phyloP scores from a whole-genome alignment of 2,113 vertebrate species.

The Zosterops pallidus region DNA sequence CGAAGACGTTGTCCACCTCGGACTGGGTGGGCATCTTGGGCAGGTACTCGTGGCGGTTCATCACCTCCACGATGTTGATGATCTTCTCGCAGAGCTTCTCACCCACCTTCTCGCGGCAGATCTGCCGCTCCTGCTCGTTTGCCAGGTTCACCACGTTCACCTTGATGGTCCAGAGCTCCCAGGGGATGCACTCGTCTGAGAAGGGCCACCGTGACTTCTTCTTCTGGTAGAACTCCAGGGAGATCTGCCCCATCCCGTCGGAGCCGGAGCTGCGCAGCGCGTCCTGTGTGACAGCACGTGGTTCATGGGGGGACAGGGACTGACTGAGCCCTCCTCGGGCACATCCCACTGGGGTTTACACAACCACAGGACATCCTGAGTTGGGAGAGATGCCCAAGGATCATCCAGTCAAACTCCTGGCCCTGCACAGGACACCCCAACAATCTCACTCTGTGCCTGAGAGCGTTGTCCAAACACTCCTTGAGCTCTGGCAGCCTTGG shows the following conservation, averaged over 20 bases:
- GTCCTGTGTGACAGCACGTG: constrained; percentile 69
- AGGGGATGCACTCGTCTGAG: constrained; percentile 95
- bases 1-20: constrained; percentile 97
- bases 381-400: background rate
- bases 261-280: constrained; percentile 87
- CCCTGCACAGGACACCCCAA: background rate
- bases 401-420: background rate
- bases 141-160: constrained; percentile 94
- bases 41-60: constrained; percentile 95
- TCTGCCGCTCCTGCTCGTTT: constrained; percentile 96
- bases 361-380: background rate
- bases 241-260: constrained; percentile 94
- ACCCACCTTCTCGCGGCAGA: constrained; percentile 96
- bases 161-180: constrained; percentile 98
- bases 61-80: constrained; percentile 97
- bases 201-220: constrained; percentile 98
- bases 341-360: background rate
- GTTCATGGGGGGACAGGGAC: accelerated
- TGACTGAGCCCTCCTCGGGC: accelerated
- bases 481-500: background rate
- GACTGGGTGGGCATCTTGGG: constrained; percentile 99
- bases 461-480: accelerated
- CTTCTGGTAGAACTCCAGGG: constrained; percentile 98
- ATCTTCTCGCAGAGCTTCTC: constrained; percentile 98
- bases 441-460: background rate